Conservation (phyloP, 2,888 invertebrate genomes). For the Gandaritis pyraliata region DNA sequence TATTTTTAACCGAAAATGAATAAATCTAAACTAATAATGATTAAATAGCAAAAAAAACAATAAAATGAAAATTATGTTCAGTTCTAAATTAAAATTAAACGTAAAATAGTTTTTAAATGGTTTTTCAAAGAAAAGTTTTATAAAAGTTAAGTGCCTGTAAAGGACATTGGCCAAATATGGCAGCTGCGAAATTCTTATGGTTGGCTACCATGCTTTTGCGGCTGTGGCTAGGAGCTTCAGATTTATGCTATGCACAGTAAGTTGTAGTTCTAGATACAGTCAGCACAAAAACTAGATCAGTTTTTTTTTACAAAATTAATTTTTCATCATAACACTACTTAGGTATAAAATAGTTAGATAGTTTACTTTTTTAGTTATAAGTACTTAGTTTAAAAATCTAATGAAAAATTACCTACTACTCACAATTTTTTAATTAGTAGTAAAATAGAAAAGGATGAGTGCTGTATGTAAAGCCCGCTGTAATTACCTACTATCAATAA, state of each 20-base stretch:
- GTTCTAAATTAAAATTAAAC: not conserved
- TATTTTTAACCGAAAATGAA: slow-evolving; percentile 36
- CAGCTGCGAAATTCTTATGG: slow-evolving; percentile 69
- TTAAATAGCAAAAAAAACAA: not conserved
- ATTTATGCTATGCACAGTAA: slow-evolving; percentile 81
- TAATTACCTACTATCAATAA: too few species aligned
- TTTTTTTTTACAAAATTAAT: too few species aligned
- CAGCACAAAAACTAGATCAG: too few species aligned
- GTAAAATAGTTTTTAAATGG: not conserved
- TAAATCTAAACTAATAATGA: slow-evolving; percentile 2
- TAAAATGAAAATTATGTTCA: not conserved
- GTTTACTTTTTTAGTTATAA: too few species aligned
- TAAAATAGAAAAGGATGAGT: too few species aligned
- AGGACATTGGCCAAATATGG: slow-evolving; percentile 56
- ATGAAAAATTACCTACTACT: too few species aligned
- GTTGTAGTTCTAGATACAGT: slow-evolving; percentile 42
- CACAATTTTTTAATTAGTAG: too few species aligned
- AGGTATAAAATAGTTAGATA: too few species aligned
- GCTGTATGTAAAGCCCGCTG: too few species aligned
- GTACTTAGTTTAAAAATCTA: too few species aligned
- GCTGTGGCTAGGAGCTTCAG: slow-evolving; percentile 75
- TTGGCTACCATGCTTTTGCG: slow-evolving; percentile 67
- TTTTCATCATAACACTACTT: too few species aligned
- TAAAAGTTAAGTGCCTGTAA: slow-evolving; percentile 4
- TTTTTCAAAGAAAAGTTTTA: slow-evolving; percentile 1